Base-by-base conservation (phyloP, 2,888 invertebrate species). In the Cheilosia impressa region DNA sequence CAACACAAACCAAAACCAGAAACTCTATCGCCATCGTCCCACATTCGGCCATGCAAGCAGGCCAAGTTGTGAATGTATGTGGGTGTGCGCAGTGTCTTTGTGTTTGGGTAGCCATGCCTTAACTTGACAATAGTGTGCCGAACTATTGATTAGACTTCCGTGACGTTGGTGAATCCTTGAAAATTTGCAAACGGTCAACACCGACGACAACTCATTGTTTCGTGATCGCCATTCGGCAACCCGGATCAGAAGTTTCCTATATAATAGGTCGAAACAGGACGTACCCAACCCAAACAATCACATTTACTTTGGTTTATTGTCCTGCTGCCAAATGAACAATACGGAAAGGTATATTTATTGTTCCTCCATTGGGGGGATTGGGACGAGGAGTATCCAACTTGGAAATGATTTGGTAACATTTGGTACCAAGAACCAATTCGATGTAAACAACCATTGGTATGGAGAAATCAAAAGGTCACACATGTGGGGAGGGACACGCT, bases 371-470 rank as follows among this genome's bases (percentile, higher is more conserved):
- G 38, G 65, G 15, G 9, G 55, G 31, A 10, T 31, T 2, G 9
- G 24, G 17, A 43, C 45, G 58, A 66, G 34, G 50, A 9, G 50
- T 62, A 78, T 78, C 55, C 72, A 43, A 63, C 58, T 73, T 41
- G 47, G 24, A 77, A 72, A 82, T 77, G 47, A 68, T 78, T 79
- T 78, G 69, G 84, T 84, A 84, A 79, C 84, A 84, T 79, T 79
- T 65, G 58, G 84, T 84, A 75, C 84, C 84, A 79, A 69, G 84
- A 69, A 79, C 84, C 84, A 73, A 65, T 75, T 65, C 75, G 53
- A 69, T 69, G 79, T 65, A 84, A 75, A 79, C 69, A 72, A 72
- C 60, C 19, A 15, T 24, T 19, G 62, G 47, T 47, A 34, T 34
- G 68, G 43, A 53, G 31, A 65, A 84, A 63, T 84, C 31, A 47